Percentiles rank a stretch among this genome's conserved stretches.
phyloP scores from a whole-genome alignment of 2,797 vertebrate genomes.

The Poeciliopsis paucimaculata region DNA sequence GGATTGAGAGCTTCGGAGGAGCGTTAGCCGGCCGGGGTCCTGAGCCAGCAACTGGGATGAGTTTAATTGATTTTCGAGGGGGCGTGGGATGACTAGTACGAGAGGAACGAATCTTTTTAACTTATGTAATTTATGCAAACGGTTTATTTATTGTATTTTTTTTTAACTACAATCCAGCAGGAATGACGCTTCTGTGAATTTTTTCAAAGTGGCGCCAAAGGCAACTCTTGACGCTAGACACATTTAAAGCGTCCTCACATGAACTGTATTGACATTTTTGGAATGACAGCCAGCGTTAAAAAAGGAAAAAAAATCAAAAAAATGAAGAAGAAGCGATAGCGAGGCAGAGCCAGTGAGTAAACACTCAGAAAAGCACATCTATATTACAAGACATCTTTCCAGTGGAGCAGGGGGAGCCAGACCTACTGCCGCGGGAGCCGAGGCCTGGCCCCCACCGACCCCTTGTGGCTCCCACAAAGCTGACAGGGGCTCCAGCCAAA shows the following conservation, averaged over 20 bases:
- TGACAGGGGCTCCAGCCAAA: slow-evolving; percentile 44
- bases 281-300: slow-evolving; percentile 29
- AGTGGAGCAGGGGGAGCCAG: slow-evolving; percentile 26
- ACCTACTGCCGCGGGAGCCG: slow-evolving; percentile 31
- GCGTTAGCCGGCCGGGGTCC: not conserved
- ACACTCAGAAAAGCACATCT: slow-evolving; percentile 28
- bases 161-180: slow-evolving; percentile 18
- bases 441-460: slow-evolving; percentile 15
- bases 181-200: not conserved
- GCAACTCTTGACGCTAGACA: not conserved
- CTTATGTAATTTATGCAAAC: slow-evolving; percentile 10
- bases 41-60: slow-evolving; percentile 2
- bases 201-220: slow-evolving; percentile 27
- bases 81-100: not conserved
- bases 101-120: not conserved
- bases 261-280: slow-evolving; percentile 13
- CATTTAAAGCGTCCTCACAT: slow-evolving; percentile 13
- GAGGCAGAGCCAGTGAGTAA: not conserved
- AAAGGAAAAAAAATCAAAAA: no score
- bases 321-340: slow-evolving; percentile 4
- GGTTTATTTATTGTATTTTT: slow-evolving; percentile 5
- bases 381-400: slow-evolving; percentile 32
- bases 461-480: slow-evolving; percentile 43
- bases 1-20: slow-evolving; percentile 29
- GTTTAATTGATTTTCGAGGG: slow-evolving; percentile 17